Evolutionary conservation across 2,113 vertebrate species (phyloP), one percentile per base, ranked within the genome.

Genomic region (Hippocampus guttulatus): DNA sequence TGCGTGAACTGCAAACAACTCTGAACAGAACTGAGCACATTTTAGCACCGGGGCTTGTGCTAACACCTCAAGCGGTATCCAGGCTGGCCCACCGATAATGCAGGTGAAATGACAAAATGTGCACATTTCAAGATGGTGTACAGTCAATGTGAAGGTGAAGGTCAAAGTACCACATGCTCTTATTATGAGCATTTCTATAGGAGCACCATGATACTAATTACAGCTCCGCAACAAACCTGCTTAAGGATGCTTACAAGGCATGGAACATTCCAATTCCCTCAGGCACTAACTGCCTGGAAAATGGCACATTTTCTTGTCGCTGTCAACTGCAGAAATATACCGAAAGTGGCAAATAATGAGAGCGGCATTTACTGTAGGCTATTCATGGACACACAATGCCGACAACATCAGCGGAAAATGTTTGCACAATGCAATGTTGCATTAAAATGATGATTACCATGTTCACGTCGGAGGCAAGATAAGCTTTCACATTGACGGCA

Each of bases 171-270:
- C 9, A 21, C 21, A 23, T 10, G 5, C 27, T 64, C 27, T 58
- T 54, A 47, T n/a, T 61, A 47, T 54, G 43, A 38, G 63, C 5
- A n/a, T 66, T 70, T 67, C 54, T 70, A 30, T 18, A 61, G 27
- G 25, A 12, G 58, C 61, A 38, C 25, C 67, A 27, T 55, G 21
- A 38, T 54, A 18, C 6, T 61, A 70, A 70, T 63, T 27, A 62
- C 43, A 52, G 10, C 12, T 61, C 12, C 18, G 51, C 41, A 64
- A 27, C 60, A 41, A 15, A 68, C 43, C 27, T 67, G 16, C 15
- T 45, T 54, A 21, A 52, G 11, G 16, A 18, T 67, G 43, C 60
- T 25, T 25, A 38, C 64, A 18, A 63, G 54, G 38, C 0, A 65
- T 72, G 51, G 14, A 57, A 38, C 45, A 40, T 18, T 38, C 14